Evolutionary conservation across 2,113 vertebrate genomes (phyloP).

Genomic region (Misgurnus anguillicaudatus): DNA sequence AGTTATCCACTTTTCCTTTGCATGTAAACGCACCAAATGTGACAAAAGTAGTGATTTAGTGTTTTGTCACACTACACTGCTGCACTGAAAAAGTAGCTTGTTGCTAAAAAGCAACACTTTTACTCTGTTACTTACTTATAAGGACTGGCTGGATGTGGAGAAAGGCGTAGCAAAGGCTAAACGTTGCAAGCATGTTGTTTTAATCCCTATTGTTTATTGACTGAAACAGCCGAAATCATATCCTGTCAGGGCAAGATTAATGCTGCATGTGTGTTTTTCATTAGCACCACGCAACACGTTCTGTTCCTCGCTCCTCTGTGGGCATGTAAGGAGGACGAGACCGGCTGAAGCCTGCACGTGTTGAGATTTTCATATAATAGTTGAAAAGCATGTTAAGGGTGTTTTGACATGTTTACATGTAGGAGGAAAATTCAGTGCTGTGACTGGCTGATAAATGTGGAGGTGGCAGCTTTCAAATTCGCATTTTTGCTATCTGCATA

Average conservation of each 20-base stretch:
- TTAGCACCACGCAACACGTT: not conserved
- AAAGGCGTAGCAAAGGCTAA: not conserved
- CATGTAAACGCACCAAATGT: too few relatives aligned
- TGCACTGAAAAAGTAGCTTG: too few relatives aligned
- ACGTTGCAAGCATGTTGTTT: slow-evolving; percentile 8
- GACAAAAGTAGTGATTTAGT: too few relatives aligned
- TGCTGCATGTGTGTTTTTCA: slow-evolving; percentile 41
- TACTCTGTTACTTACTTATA: too few relatives aligned
- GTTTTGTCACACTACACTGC: too few relatives aligned
- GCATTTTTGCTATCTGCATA: slow-evolving; percentile 4
- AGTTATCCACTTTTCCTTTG: too few relatives aligned
- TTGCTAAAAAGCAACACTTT: too few relatives aligned
- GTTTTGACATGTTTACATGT: not conserved
- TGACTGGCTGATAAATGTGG: not conserved
- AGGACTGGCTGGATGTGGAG: not conserved
- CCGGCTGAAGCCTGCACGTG: not conserved
- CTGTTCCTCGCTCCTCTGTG: not conserved
- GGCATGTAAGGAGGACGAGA: not conserved
- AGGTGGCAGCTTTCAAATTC: not conserved
- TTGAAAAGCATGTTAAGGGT: not conserved
- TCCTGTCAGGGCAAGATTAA: slow-evolving; percentile 42
- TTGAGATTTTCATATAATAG: not conserved
- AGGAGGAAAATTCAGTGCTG: not conserved
- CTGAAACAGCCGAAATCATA: slow-evolving; percentile 37
- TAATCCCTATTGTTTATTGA: slow-evolving; percentile 8